A percentile compares a stretch with the other conserved stretches of the same genome.
phyloP scores from a whole-genome alignment of 2,888 invertebrate genomes.

The Brachypterus glaber region DNA sequence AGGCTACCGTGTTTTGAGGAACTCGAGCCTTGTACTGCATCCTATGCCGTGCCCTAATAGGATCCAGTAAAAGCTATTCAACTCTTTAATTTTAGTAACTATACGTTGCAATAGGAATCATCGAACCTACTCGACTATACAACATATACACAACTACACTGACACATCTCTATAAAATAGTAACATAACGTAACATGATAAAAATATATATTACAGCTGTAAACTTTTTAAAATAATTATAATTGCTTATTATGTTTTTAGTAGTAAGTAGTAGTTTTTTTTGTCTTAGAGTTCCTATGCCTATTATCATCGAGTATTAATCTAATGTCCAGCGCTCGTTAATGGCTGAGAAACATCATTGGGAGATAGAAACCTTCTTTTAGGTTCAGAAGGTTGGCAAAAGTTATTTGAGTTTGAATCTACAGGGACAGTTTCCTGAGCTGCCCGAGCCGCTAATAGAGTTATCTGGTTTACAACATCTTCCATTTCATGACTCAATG shows the following conservation, averaged over 20 bases:
- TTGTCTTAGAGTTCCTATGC: constrained; percentile 22
- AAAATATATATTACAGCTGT: constrained; percentile 39
- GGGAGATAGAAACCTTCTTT: constrained; percentile 48
- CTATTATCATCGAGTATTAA: constrained; percentile 16
- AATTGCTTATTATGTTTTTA: constrained; percentile 26
- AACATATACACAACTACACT: constrained; percentile 39
- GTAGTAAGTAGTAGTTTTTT: constrained; percentile 9
- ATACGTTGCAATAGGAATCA: constrained; percentile 45
- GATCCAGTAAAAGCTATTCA: constrained; percentile 19
- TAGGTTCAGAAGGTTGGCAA: constrained; percentile 47
- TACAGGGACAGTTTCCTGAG: constrained; percentile 47
- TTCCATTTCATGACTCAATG: constrained; percentile 71
- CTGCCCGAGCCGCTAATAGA: constrained; percentile 64
- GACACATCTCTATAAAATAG: constrained; percentile 37
- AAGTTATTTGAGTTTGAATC: constrained; percentile 52
- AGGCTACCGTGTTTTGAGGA: too few relatives aligned
- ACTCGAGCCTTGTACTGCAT: constrained; percentile 32
- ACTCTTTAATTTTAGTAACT: constrained; percentile 38
- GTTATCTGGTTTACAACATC: constrained; percentile 77
- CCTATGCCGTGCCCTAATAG: constrained; percentile 11
- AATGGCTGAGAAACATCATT: constrained; percentile 45
- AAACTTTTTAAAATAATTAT: constrained; percentile 33
- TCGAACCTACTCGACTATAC: constrained; percentile 41
- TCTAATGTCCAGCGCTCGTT: constrained; percentile 48
- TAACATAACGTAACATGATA: constrained; percentile 31